phyloP scores from a whole-genome alignment of 2,113 vertebrate genomes.

The Nycticryphes semicollaris region DNA sequence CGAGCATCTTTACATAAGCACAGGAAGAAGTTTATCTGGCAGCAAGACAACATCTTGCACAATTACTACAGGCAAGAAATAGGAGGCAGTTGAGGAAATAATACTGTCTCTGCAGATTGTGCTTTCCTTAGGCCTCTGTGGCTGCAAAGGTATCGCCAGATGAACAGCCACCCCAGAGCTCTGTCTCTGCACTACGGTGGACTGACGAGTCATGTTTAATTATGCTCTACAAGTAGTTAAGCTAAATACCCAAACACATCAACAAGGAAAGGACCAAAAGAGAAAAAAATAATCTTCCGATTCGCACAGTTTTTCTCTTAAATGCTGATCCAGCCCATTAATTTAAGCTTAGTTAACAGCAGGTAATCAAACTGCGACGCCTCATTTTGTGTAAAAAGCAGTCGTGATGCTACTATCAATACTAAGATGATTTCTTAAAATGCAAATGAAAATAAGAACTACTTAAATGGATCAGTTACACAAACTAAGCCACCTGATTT shows the following conservation, averaged over 20 bases:
- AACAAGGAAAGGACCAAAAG: not conserved
- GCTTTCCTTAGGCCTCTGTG: not conserved
- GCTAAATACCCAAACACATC: not conserved
- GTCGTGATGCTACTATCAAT: not conserved
- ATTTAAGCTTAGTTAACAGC: not conserved
- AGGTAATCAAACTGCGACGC: not conserved
- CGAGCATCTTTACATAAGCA: not conserved
- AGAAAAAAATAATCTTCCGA: not conserved
- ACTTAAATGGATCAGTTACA: not conserved
- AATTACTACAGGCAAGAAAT: not conserved
- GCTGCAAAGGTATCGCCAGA: not conserved
- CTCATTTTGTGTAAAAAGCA: not conserved
- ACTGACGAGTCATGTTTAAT: not conserved
- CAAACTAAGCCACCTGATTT: not conserved
- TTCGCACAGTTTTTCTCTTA: not conserved
- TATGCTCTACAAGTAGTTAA: not conserved
- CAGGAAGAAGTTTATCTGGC: not conserved
- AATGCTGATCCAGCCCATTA: not conserved
- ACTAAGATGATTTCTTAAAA: not conserved
- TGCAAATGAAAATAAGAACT: not conserved
- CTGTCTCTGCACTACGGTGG: not conserved
- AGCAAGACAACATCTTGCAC: not conserved
- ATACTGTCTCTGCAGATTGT: not conserved
- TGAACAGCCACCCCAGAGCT: not conserved
- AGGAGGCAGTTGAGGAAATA: not conserved